These are phyloP conservation scores for Tetraneura akinire DNA, from an alignment of 1,140 invertebrate genomes.

Conservation along the genomic window DNA sequence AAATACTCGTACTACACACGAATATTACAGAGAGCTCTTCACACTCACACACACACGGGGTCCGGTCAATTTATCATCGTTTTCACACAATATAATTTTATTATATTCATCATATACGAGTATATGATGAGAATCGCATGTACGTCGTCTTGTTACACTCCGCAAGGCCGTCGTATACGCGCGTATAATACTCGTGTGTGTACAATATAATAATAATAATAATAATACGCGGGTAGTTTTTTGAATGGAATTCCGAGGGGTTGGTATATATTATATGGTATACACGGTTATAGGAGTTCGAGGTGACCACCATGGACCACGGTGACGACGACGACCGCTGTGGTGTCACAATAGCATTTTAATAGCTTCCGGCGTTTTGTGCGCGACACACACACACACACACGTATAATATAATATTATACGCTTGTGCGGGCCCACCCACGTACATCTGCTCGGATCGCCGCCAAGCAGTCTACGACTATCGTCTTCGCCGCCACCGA, in stretches of 20 bases:
- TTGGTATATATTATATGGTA: no score
- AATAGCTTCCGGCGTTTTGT: conserved; percentile 52
- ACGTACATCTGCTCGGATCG: conserved; percentile 20
- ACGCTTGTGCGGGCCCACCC: neutral
- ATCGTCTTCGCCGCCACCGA: neutral
- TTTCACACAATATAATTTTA: no score
- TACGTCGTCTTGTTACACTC: conserved; percentile 33
- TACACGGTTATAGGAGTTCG: neutral
- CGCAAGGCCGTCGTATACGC: neutral
- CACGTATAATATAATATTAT: neutral
- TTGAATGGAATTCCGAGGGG: conserved; percentile 46
- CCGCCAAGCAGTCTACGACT: conserved; percentile 44
- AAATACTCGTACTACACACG: no score
- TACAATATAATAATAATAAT: neutral
- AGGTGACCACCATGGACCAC: neutral
- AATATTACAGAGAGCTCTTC: no score
- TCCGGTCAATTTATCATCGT: no score
- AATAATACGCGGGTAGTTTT: no score
- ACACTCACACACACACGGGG: no score
- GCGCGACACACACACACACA: neutral
- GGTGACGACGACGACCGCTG: neutral
- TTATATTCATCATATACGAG: conserved; percentile 14
- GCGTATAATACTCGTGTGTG: no score
- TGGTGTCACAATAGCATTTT: conserved; percentile 50
- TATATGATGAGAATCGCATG: no score